Percentiles rank a stretch among this genome's conserved stretches.
Conservation (phyloP, 1,140 invertebrate species). For the Aphidius gifuensis region DNA sequence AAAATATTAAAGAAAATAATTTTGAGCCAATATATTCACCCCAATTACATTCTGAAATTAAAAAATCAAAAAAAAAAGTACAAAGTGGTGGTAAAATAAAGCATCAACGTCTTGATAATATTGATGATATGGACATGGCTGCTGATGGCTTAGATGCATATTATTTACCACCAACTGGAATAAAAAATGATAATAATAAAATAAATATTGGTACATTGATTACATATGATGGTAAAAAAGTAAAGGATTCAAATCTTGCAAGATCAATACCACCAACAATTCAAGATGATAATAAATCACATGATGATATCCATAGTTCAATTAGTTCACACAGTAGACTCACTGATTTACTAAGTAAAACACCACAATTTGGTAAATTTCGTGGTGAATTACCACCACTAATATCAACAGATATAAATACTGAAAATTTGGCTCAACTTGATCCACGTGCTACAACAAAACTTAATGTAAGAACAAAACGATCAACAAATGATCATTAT, state of each 20-base stretch:
- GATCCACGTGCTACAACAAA: slow-evolving; percentile 28
- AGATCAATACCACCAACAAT: slow-evolving; percentile 54
- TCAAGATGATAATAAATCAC: not conserved
- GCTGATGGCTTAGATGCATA: slow-evolving; percentile 66
- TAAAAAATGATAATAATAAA: slow-evolving; percentile 40
- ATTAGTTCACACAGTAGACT: slow-evolving; percentile 42
- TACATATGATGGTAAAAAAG: slow-evolving; percentile 70
- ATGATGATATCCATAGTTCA: not conserved
- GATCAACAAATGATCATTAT: slow-evolving; percentile 32
- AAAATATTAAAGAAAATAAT: not conserved
- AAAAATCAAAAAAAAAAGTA: slow-evolving; percentile 52
- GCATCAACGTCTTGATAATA: slow-evolving; percentile 33
- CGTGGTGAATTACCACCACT: slow-evolving; percentile 66
- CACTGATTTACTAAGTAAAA: slow-evolving; percentile 59
- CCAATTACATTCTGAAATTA: slow-evolving; percentile 42
- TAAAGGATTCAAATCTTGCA: slow-evolving; percentile 63
- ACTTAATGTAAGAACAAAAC: slow-evolving; percentile 36
- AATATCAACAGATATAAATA: slow-evolving; percentile 43
- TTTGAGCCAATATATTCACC: slow-evolving; percentile 40
- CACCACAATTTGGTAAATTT: slow-evolving; percentile 69
- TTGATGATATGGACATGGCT: slow-evolving; percentile 62
- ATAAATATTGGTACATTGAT: slow-evolving; percentile 56
- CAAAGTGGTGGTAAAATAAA: slow-evolving; percentile 27
- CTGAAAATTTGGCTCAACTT: slow-evolving; percentile 25
- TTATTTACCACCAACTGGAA: slow-evolving; percentile 64